These are phyloP conservation scores for Amiota minor DNA, from an alignment of 2,888 invertebrate genomes.

Conservation along the genomic window DNA sequence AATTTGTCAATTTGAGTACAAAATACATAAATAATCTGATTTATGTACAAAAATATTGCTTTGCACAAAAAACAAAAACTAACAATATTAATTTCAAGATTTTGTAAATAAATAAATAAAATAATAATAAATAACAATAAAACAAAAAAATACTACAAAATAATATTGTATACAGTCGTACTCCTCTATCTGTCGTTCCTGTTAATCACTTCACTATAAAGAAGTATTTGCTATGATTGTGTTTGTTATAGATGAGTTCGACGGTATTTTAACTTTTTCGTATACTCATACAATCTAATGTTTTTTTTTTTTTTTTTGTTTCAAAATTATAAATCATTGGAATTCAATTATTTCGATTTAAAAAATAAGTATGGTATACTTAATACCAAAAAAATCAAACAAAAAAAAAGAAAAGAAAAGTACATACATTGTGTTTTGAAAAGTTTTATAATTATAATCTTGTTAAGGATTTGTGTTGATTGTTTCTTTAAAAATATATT, in stretches of 20 bases:
- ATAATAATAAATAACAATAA: not conserved
- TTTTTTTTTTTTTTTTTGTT: not conserved
- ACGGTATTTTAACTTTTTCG: not conserved
- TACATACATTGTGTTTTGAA: no score
- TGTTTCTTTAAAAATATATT: no score
- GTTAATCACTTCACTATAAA: no score
- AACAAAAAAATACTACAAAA: not conserved
- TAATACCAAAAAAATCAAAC: no score
- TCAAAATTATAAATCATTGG: not conserved
- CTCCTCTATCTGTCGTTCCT: conserved; percentile 56
- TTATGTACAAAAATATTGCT: not conserved
- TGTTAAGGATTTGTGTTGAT: no score
- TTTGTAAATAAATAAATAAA: not conserved
- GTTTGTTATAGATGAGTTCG: not conserved
- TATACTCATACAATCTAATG: not conserved
- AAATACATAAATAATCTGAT: not conserved
- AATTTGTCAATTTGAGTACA: conserved; percentile 45
- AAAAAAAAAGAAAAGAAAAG: no score
- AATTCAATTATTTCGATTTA: not conserved
- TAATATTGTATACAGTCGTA: not conserved
- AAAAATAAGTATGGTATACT: no score
- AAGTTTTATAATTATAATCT: no score
- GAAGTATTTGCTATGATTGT: no score
- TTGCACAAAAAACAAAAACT: not conserved
- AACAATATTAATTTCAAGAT: not conserved